phyloP scores from a whole-genome alignment of 2,797 vertebrate species.

The Malurus leucopterus region DNA sequence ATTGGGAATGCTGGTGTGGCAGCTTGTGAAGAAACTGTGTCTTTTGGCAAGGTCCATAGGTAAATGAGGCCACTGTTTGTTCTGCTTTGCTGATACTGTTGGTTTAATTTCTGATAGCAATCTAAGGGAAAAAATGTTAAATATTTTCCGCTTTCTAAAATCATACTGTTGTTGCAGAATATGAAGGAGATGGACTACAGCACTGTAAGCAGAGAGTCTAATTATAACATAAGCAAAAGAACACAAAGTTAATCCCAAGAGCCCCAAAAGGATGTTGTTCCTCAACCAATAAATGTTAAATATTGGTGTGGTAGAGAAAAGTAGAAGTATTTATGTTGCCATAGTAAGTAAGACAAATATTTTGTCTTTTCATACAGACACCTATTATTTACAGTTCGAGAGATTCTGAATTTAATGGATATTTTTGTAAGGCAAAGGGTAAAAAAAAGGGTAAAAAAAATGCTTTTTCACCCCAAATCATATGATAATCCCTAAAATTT shows the following conservation, averaged over 20 bases:
- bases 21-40: neutral
- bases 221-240: constrained; percentile 17
- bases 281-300: neutral
- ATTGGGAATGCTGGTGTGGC: neutral
- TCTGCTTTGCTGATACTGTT: constrained; percentile 5
- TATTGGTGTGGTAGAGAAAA: neutral
- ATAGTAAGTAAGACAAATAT: neutral
- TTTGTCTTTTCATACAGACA: neutral
- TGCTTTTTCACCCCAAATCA: neutral
- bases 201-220: neutral
- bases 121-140: constrained; percentile 34
- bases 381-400: neutral
- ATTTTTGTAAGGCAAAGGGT: neutral
- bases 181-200: neutral
- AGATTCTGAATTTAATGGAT: neutral
- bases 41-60: constrained; percentile 14
- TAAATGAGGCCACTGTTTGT: neutral
- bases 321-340: neutral
- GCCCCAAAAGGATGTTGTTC: neutral
- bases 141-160: constrained; percentile 33
- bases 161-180: neutral
- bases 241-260: neutral
- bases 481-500: neutral
- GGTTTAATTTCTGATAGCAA: constrained; percentile 35
- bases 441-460: neutral